Evolutionary conservation across 2,888 invertebrate genomes (phyloP), one percentile per base, ranked within the genome.

Genomic region (Galeruca laticollis): DNA sequence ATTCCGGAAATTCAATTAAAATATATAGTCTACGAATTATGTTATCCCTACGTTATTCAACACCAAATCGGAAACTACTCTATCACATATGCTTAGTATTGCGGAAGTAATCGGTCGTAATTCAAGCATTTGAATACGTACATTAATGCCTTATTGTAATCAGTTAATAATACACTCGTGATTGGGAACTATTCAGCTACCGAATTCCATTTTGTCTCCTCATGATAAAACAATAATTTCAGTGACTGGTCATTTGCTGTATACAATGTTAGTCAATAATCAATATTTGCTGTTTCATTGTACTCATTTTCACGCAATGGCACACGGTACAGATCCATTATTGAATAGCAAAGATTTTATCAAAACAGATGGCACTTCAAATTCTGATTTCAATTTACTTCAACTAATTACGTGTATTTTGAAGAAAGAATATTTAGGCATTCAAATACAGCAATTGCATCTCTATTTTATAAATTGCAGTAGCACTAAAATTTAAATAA

Each of bases 51-150:
- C 11, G 13, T 40, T 37, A 11, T 11, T 11, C 37, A 2, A 37
- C 37, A 40, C n/a, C 4, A 4, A n/a, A n/a, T n/a, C 13, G 40
- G 40, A 40, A 40, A 40, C 40, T 40, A 13, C 40, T 40, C 11
- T 40, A 13, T 40, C 13, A 13, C 40, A 40, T 40, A 40, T 1
- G 10, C 51, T 51, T 51, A 20, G 18, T 51, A 20, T 15, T 13
- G 15, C 26, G 64, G 64, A 64, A 64, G 64, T 64, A 56, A 64
- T 64, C 64, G 26, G 26, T 37, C 43, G 54, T 64, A 64, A 64
- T 64, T 56, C 64, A 64, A 13, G 56, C 54, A 33, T 64, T 51
- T 52, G 37, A 63, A 63, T 63, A 51, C 52, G 52, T 51, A 52
- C 37, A 54, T 40, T 56, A 64, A 40, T 64, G 54, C 64, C 54